These are phyloP conservation scores for Arrhopalites spinosus DNA, from an alignment of 2,888 invertebrate genomes.

Conservation along the genomic window DNA sequence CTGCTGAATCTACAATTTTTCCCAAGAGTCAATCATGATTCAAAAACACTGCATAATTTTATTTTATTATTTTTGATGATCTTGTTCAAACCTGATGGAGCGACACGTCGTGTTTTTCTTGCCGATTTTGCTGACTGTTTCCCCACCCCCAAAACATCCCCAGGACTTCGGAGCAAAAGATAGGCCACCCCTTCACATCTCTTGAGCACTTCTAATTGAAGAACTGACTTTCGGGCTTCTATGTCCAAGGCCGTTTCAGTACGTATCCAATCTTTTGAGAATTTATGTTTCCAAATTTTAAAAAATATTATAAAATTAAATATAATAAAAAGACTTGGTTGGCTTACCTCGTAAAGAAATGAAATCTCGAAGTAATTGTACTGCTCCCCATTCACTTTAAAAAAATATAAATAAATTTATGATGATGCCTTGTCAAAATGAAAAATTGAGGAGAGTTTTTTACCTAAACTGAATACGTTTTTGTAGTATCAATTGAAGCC, in stretches of 20 bases:
- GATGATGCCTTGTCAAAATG: background rate
- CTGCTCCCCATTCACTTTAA: slow-evolving; percentile 73
- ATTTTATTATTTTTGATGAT: background rate
- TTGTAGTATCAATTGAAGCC: slow-evolving; percentile 83
- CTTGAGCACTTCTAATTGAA: slow-evolving; percentile 64
- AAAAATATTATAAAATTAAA: no score
- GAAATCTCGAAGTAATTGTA: slow-evolving; percentile 80
- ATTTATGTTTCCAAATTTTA: no score
- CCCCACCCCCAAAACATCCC: slow-evolving; percentile 79
- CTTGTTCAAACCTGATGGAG: slow-evolving; percentile 37
- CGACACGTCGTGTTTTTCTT: slow-evolving; percentile 49
- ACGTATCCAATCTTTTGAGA: slow-evolving; percentile 69
- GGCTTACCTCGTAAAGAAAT: slow-evolving; percentile 67
- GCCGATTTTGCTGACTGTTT: no score
- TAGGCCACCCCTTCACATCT: slow-evolving; percentile 86
- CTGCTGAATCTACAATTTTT: slow-evolving; percentile 44
- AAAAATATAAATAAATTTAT: background rate
- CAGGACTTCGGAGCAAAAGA: slow-evolving; percentile 77
- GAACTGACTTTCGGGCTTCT: slow-evolving; percentile 58
- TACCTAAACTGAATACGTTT: slow-evolving; percentile 78
- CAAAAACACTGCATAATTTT: background rate
- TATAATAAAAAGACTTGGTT: no score
- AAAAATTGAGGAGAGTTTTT: slow-evolving; percentile 6
- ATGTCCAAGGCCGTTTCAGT: slow-evolving; percentile 58
- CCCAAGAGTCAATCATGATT: no score